Evolutionary conservation across 2,888 invertebrate species (phyloP).

Genomic region (Bursaphelenchus okinawaensis): DNA sequence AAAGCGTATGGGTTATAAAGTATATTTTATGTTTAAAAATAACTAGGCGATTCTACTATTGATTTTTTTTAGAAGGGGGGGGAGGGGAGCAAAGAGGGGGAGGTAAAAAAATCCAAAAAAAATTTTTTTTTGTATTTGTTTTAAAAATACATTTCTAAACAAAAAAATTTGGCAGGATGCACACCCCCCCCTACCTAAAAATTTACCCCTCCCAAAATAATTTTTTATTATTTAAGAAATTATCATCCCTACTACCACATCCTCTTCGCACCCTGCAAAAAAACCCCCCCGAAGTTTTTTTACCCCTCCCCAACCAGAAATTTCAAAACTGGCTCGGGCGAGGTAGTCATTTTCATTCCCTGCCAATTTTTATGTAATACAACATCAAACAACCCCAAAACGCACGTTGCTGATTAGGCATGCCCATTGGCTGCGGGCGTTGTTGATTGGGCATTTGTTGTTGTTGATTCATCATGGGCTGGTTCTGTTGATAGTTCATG

Average conservation of each 20-base stretch:
- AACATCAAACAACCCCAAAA: too few relatives aligned
- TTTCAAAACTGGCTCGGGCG: background rate
- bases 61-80: too few relatives aligned
- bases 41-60: background rate
- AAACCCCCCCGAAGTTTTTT: background rate
- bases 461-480: slow-evolving; percentile 14
- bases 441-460: slow-evolving; percentile 11
- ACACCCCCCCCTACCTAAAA: too few relatives aligned
- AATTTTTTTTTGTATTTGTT: background rate
- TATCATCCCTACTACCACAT: too few relatives aligned
- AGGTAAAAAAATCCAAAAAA: background rate
- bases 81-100: too few relatives aligned
- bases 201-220: too few relatives aligned
- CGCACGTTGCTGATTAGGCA: slow-evolving; percentile 13
- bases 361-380: too few relatives aligned
- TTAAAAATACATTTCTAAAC: too few relatives aligned
- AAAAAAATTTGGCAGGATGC: too few relatives aligned
- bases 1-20: background rate
- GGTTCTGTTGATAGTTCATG: slow-evolving; percentile 12
- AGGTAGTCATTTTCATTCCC: too few relatives aligned
- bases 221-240: too few relatives aligned
- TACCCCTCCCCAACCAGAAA: background rate
- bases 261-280: background rate
- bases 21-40: background rate
- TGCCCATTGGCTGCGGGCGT: slow-evolving; percentile 12